Evolutionary conservation across 2,888 invertebrate genomes (phyloP), one percentile per base, ranked within the genome.

Genomic region (Polia nebulosa): DNA sequence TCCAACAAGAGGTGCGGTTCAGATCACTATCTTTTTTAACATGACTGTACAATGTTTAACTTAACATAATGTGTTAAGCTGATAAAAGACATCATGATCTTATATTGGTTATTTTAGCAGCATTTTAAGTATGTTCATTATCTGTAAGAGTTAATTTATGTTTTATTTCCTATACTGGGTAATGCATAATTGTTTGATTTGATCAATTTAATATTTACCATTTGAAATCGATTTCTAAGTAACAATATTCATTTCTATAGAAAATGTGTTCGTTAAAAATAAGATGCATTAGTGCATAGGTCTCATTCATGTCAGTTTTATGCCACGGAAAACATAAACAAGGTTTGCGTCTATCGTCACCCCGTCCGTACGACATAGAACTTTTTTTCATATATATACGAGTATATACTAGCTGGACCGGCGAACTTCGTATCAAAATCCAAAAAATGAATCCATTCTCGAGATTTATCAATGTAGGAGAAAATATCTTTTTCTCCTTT

Each of bases 1-100:
- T 34, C 3, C 11, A 27, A 29, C 9, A 5, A 49, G 3, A 73
- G 73, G 44, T 13, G 36, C 25, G 55, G 34, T 20, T 34, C 13
- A 29, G 7, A 8, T 41, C 15, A 29, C 29, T 51, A 44, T 36
- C 3, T 5, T 1, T 20, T 22, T n/a, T 41, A 34, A 53, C 34
- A n/a, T 49, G 29, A 55, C 29, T 61, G 22, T 29, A 17, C 4
- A 8, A 44, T 25, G 25, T 32, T 51, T 44, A 29, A 32, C 11
- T 22, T 39, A 27, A 6, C 3, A n/a, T 11, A 27, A 11, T 11
- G 2, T 39, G 7, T 29, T 20, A 15, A 20, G 1, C 13, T 39
- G 61, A 52, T 32, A 52, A 32, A 34, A 56, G n/a, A 20, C 2
- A 6, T 8, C 4, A 17, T 36, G 27, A 29, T 36, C n/a, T 22